phyloP scores from a whole-genome alignment of 1,140 invertebrate genomes.

The Pachypsylla venusta region DNA sequence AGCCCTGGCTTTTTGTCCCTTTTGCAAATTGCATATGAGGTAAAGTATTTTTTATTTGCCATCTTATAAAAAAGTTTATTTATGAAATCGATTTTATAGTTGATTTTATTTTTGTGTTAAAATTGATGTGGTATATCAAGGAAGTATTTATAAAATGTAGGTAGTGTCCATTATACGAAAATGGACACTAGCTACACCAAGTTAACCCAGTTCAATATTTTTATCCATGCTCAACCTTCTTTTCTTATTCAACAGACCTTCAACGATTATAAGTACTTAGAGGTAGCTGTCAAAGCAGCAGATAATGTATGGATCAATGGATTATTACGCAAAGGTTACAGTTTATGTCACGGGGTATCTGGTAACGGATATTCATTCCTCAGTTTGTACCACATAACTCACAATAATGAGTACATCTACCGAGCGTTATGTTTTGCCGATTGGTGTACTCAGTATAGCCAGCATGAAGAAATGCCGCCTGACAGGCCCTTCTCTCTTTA shows the following conservation, averaged over 20 bases:
- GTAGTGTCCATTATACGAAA: too few species aligned
- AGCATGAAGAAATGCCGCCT: conserved; percentile 45
- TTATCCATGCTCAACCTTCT: too few species aligned
- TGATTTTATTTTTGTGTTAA: too few species aligned
- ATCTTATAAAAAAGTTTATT: too few species aligned
- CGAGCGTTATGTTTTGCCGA: conserved; percentile 64
- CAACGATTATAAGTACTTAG: conserved; percentile 53
- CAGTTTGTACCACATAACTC: conserved; percentile 58
- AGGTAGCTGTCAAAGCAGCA: conserved; percentile 50
- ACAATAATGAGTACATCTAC: conserved; percentile 55
- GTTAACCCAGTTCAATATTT: too few species aligned
- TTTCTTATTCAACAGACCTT: conserved; percentile 58
- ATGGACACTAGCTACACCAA: too few species aligned
- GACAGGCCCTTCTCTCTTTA: conserved; percentile 72
- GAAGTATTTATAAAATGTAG: too few species aligned
- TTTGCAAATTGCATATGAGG: conserved; percentile 58
- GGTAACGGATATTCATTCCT: conserved; percentile 86
- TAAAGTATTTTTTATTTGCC: too few species aligned
- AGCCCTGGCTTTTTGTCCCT: conserved; percentile 73
- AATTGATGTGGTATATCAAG: too few species aligned
- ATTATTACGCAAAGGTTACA: conserved; percentile 75
- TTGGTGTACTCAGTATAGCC: conserved; percentile 62
- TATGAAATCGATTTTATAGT: too few species aligned
- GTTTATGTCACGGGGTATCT: conserved; percentile 80
- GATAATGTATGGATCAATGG: conserved; percentile 74